These are phyloP conservation scores for Tangachromis dhanisi DNA, from an alignment of 2,113 vertebrate genomes.

Conservation along the genomic window DNA sequence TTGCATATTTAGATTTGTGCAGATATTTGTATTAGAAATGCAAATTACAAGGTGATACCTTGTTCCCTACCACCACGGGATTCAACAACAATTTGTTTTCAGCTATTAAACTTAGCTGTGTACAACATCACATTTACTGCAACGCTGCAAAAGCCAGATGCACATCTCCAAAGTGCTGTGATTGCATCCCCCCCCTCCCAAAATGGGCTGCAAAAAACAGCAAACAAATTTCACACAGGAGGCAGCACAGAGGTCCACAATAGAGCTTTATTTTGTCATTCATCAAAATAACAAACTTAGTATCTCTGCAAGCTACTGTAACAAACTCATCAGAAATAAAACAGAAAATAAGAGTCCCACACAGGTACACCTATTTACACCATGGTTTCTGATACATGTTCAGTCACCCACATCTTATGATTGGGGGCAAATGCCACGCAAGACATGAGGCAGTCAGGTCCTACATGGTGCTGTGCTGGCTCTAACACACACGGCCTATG, in stretches of 20 bases:
- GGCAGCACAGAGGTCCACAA: constrained; percentile 55
- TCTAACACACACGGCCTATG: constrained; percentile 12
- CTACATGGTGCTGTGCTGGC: constrained; percentile 7
- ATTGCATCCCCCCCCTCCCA: not conserved
- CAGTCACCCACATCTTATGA: constrained; percentile 9
- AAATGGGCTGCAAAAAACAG: not conserved
- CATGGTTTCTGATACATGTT: constrained; percentile 38
- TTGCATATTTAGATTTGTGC: not conserved
- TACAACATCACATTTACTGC: not conserved
- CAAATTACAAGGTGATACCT: not conserved
- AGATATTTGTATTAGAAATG: not conserved
- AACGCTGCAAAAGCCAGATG: not conserved
- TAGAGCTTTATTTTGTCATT: constrained; percentile 68
- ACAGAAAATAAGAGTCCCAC: not conserved
- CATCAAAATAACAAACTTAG: constrained; percentile 65
- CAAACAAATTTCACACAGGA: not conserved
- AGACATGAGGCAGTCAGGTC: constrained; percentile 40
- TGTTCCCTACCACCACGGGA: not conserved
- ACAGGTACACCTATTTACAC: constrained; percentile 61
- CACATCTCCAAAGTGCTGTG: not conserved
- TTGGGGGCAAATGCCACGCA: constrained; percentile 24
- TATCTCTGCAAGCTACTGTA: constrained; percentile 69
- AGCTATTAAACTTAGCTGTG: not conserved
- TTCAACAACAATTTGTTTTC: not conserved
- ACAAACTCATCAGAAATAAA: constrained; percentile 63